Conservation (phyloP, 1,140 invertebrate genomes). For the Philotrypesis tridentata region DNA sequence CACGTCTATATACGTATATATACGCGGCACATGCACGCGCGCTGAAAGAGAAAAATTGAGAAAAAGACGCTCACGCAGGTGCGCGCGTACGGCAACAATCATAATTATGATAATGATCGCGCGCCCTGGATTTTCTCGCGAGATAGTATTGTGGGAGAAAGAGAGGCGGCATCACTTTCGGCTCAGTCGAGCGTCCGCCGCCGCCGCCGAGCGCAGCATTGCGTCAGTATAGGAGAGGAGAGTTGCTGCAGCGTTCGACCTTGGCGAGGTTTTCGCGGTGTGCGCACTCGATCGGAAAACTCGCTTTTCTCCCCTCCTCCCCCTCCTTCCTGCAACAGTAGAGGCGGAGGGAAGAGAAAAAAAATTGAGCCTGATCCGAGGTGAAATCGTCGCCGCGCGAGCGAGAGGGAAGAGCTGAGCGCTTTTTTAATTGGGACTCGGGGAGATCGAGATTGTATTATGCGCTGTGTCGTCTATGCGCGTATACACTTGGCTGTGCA, state of each 20-base stretch:
- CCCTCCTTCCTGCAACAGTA: no score
- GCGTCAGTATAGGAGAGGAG: constrained; percentile 5
- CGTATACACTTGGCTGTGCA: no score
- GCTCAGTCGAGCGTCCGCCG: neutral
- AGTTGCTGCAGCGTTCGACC: neutral
- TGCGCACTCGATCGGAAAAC: neutral
- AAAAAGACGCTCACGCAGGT: neutral
- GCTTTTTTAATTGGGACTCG: neutral
- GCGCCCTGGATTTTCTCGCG: constrained; percentile 29
- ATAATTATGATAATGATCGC: constrained; percentile 35
- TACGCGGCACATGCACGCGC: no score
- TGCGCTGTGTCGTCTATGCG: no score
- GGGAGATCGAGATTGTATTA: no score
- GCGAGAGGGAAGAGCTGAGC: neutral
- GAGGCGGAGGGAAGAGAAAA: no score
- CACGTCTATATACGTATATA: no score
- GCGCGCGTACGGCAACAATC: constrained; percentile 9
- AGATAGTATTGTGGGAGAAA: constrained; percentile 35
- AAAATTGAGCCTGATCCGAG: constrained; percentile 16
- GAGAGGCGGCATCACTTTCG: neutral
- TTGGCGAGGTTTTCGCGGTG: constrained; percentile 8
- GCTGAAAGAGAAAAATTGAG: neutral
- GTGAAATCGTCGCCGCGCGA: neutral
- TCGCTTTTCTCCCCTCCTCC: constrained; percentile 27
- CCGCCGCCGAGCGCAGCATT: neutral